Evolutionary conservation across 2,113 vertebrate genomes (phyloP).

Genomic region (Gavialis gangeticus): DNA sequence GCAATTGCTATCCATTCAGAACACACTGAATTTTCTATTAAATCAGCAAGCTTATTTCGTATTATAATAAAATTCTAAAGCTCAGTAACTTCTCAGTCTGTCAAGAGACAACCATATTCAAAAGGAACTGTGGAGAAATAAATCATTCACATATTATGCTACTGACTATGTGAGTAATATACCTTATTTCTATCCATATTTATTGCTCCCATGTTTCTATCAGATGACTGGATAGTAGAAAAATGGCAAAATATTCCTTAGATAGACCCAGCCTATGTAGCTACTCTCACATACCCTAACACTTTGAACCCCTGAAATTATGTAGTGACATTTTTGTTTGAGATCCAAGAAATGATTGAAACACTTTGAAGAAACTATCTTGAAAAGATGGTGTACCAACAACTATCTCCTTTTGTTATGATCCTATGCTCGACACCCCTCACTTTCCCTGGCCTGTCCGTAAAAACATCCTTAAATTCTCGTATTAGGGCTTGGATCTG

Average conservation of each 20-base stretch:
- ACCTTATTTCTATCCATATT: not conserved
- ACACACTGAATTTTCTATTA: not conserved
- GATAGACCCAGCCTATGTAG: too few relatives aligned
- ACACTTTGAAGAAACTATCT: not conserved
- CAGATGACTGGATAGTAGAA: not conserved
- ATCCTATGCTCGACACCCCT: too few relatives aligned
- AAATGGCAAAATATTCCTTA: not conserved
- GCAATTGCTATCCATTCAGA: not conserved
- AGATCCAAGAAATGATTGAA: not conserved
- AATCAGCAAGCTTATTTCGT: not conserved
- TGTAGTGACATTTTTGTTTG: not conserved
- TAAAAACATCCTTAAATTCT: constrained; percentile 35
- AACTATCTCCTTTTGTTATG: not conserved
- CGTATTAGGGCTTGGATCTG: fast-evolving
- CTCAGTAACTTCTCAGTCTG: not conserved
- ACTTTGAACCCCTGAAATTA: fast-evolving
- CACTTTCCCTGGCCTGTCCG: not conserved
- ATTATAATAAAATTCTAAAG: not conserved
- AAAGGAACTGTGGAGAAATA: not conserved
- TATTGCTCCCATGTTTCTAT: not conserved
- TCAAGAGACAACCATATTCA: not conserved
- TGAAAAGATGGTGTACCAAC: not conserved
- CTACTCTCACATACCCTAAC: not conserved
- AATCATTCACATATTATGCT: not conserved
- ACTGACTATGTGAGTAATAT: not conserved